Percentiles rank a stretch among this genome's conserved stretches.
Conservation (phyloP, 1,140 invertebrate genomes). For the Trialeurodes vaporariorum region DNA sequence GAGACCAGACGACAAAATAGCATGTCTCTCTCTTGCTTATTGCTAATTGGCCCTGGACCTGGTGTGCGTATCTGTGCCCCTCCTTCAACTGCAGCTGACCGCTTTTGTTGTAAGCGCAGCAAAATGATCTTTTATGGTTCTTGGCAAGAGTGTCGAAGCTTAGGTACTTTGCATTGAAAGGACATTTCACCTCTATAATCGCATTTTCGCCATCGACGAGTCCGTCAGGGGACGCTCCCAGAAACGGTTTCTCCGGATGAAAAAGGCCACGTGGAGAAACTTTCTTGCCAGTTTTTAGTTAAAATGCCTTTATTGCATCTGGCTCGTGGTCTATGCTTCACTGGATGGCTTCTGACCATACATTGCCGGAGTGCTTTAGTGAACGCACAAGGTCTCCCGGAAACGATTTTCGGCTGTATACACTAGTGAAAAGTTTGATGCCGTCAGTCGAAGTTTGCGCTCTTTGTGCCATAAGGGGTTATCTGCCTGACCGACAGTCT, state of each 20-base stretch:
- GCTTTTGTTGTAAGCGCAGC: not conserved
- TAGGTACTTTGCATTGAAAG: not conserved
- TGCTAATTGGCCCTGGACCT: conserved; percentile 3
- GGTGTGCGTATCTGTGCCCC: not conserved
- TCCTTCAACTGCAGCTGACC: not conserved
- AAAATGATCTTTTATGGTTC: not conserved
- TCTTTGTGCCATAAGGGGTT: conserved; percentile 1
- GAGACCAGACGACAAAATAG: not conserved
- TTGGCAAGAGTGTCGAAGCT: not conserved
- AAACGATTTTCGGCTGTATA: not conserved
- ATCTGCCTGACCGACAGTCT: conserved; percentile 4
- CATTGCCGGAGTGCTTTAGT: too few species aligned
- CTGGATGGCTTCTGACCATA: too few species aligned
- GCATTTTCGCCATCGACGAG: not conserved
- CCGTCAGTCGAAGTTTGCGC: not conserved
- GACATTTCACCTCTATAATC: not conserved
- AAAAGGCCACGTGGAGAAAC: not conserved
- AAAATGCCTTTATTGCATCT: not conserved
- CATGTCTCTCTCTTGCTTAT: not conserved
- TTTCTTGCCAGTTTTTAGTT: not conserved
- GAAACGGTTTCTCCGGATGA: not conserved
- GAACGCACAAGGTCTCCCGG: not conserved
- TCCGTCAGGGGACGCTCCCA: not conserved
- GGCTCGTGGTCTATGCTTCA: not conserved
- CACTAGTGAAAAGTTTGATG: conserved; percentile 4